Evolutionary conservation across 2,113 vertebrate genomes (phyloP).

Genomic region (Bungarus multicinctus): DNA sequence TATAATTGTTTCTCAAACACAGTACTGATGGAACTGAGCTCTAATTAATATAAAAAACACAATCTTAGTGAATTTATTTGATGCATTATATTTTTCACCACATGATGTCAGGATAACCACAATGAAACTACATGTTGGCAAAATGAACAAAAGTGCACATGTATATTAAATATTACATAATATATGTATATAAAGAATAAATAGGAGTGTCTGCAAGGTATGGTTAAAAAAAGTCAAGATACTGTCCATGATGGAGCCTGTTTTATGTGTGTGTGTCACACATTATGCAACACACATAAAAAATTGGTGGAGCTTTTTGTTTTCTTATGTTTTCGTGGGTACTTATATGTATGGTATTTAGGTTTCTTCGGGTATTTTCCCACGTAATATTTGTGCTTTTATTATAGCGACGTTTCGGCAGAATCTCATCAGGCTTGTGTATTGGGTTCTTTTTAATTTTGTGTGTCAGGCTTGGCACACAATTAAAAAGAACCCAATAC

Average conservation of each 20-base stretch:
- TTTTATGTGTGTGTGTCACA: not conserved
- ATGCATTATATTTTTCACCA: slow-evolving; percentile 22
- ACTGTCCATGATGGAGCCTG: not conserved
- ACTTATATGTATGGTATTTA: no score
- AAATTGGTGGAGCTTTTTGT: not conserved
- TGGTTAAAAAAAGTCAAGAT: not conserved
- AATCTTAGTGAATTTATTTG: slow-evolving; percentile 2
- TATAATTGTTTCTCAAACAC: not conserved
- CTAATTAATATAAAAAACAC: not conserved
- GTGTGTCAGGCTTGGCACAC: no score
- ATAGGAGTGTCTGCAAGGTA: not conserved
- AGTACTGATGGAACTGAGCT: not conserved
- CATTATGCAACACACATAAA: not conserved
- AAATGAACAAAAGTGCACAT: not conserved
- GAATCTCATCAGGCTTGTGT: no score
- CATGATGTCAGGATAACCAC: slow-evolving; percentile 55
- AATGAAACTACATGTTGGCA: not conserved
- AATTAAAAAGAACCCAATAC: no score
- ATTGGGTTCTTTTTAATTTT: no score
- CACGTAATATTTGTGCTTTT: no score
- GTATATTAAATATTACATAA: not conserved
- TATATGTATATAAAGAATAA: not conserved
- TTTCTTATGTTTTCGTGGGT: no score
- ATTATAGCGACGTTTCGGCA: no score
- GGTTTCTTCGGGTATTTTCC: no score